Percentiles rank a stretch among this genome's conserved stretches.
Evolutionary conservation across 2,888 invertebrate species (phyloP).

Genomic region (Pheosia gnoma): DNA sequence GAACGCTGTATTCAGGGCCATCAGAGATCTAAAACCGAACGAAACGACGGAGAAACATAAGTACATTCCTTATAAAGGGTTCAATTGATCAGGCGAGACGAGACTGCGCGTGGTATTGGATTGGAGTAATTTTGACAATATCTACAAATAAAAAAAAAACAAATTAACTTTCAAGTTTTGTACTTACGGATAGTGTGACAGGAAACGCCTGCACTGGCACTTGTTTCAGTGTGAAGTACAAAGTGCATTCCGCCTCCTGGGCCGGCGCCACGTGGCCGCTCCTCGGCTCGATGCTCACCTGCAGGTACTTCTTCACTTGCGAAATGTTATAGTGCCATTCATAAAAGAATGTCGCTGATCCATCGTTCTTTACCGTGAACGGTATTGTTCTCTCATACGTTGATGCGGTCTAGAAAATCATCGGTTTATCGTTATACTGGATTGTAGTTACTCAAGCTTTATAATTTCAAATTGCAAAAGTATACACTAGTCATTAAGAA

Average conservation of each 20-base stretch:
- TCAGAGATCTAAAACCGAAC: slow-evolving; percentile 82
- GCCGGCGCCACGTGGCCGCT: slow-evolving; percentile 67
- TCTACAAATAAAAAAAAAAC: background rate
- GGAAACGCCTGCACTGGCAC: slow-evolving; percentile 73
- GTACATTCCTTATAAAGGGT: no score
- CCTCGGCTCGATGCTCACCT: slow-evolving; percentile 64
- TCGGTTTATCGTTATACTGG: no score
- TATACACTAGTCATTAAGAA: background rate
- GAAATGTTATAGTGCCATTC: slow-evolving; percentile 66
- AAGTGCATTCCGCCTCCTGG: slow-evolving; percentile 57
- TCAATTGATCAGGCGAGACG: no score
- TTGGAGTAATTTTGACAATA: background rate
- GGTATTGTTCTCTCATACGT: slow-evolving; percentile 71
- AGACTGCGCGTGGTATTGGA: no score
- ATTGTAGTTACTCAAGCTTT: no score
- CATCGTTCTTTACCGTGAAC: slow-evolving; percentile 71
- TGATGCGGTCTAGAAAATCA: slow-evolving; percentile 65
- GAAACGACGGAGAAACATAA: background rate
- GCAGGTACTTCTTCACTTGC: slow-evolving; percentile 68
- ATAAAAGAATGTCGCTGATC: slow-evolving; percentile 74
- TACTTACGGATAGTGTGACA: slow-evolving; percentile 61
- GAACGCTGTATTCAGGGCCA: slow-evolving; percentile 86
- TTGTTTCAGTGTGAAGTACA: slow-evolving; percentile 66
- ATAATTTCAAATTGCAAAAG: no score
- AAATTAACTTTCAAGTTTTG: background rate